Evolutionary conservation across 2,888 invertebrate species (phyloP).

Genomic region (Mermis nigrescens): DNA sequence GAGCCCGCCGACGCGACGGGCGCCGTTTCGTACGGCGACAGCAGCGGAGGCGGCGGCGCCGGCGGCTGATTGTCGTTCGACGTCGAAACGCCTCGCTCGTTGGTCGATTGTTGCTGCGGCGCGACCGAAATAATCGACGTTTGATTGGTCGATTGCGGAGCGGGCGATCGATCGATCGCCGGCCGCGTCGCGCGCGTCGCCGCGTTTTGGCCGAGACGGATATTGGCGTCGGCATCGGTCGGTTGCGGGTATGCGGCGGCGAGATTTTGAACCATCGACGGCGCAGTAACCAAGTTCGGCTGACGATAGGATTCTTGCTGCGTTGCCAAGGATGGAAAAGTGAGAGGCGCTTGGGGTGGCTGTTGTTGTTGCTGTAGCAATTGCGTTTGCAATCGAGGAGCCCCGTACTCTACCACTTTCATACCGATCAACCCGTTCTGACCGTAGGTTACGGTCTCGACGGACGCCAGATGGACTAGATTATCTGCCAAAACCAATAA

Average conservation of each 20-base stretch:
- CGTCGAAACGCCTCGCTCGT: too few relatives aligned
- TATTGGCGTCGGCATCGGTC: slow-evolving; percentile 43
- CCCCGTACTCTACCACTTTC: slow-evolving; percentile 70
- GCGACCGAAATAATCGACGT: too few relatives aligned
- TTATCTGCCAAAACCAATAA: too few relatives aligned
- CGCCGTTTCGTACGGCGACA: too few relatives aligned
- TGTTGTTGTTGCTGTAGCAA: slow-evolving; percentile 10
- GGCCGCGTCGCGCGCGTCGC: slow-evolving; percentile 26
- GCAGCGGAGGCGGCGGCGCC: too few relatives aligned
- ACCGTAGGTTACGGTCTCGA: slow-evolving; percentile 80
- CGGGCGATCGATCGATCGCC: slow-evolving; percentile 17
- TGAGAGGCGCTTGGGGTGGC: too few relatives aligned
- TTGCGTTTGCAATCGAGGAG: slow-evolving; percentile 12
- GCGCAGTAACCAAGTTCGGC: background rate
- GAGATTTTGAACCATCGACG: background rate
- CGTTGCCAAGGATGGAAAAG: too few relatives aligned
- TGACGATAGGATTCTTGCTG: too few relatives aligned
- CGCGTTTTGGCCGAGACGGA: too few relatives aligned
- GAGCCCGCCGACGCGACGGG: too few relatives aligned
- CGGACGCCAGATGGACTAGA: slow-evolving; percentile 37
- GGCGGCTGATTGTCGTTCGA: too few relatives aligned
- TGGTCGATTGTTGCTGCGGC: too few relatives aligned
- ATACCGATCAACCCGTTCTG: slow-evolving; percentile 84
- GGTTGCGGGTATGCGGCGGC: slow-evolving; percentile 23
- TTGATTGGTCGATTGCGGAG: background rate